phyloP scores from a whole-genome alignment of 2,113 vertebrate species.

The Turnix velox region DNA sequence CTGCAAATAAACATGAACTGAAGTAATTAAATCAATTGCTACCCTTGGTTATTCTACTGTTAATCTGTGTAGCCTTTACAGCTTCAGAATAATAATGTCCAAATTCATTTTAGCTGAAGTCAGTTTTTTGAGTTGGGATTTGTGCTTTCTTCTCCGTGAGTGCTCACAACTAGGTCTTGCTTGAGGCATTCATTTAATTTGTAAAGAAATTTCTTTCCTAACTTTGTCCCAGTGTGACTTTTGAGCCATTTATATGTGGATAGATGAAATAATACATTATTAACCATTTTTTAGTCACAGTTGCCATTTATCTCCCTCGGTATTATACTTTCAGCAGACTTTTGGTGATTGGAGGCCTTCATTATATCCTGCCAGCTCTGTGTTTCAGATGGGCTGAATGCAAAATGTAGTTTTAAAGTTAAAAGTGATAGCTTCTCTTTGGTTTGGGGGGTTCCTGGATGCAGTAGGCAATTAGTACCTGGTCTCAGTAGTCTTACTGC shows the following conservation, averaged over 20 bases:
- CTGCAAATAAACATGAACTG: conserved; percentile 22
- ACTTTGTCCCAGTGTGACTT: not conserved
- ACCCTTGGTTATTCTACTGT: not conserved
- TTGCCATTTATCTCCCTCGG: not conserved
- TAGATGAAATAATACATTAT: not conserved
- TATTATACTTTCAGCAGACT: not conserved
- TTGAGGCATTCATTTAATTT: conserved; percentile 32
- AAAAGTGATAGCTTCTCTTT: not conserved
- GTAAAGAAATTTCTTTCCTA: not conserved
- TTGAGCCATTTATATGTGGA: not conserved
- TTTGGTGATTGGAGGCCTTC: not conserved
- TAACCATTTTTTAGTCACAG: not conserved
- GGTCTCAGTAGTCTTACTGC: not conserved
- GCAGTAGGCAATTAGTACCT: not conserved
- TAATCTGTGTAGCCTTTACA: not conserved
- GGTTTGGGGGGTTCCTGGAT: not conserved
- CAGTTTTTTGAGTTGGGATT: not conserved
- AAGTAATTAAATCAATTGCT: conserved; percentile 29
- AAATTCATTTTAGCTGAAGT: conserved; percentile 19
- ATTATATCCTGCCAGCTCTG: not conserved
- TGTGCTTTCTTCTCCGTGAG: not conserved
- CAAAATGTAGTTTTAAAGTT: not conserved
- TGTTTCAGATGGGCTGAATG: not conserved
- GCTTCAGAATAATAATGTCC: conserved; percentile 6
- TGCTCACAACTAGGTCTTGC: not conserved